phyloP scores from a whole-genome alignment of 2,113 vertebrate genomes.

The Calonectris borealis region DNA sequence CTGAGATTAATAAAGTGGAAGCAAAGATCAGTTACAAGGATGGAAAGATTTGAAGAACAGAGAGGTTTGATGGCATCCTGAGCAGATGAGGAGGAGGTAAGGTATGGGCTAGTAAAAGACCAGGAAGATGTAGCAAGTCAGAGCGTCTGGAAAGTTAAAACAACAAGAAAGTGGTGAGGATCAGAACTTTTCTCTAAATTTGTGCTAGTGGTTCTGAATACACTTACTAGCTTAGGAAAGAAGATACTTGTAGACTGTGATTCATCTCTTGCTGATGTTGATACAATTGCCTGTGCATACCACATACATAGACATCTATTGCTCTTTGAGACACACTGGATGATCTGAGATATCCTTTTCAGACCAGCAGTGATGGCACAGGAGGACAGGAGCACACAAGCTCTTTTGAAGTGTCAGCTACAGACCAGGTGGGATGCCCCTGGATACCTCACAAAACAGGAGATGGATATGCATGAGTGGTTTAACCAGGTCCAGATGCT shows the following conservation, averaged over 20 bases:
- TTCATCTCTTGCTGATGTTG: neutral
- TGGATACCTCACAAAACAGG: neutral
- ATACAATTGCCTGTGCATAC: neutral
- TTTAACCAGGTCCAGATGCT: neutral
- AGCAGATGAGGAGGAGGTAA: neutral
- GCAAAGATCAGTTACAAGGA: accelerated
- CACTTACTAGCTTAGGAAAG: neutral
- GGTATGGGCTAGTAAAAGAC: neutral
- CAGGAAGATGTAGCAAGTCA: neutral
- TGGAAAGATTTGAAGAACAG: neutral
- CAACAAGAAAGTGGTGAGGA: neutral
- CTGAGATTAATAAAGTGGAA: neutral
- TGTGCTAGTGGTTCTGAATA: neutral
- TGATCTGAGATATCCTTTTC: neutral
- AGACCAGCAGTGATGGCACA: neutral
- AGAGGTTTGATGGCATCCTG: neutral
- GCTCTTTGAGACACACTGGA: neutral
- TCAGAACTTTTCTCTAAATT: neutral
- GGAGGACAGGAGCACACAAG: neutral
- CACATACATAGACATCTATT: neutral
- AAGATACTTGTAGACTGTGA: neutral
- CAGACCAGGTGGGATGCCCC: neutral
- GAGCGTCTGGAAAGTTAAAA: neutral
- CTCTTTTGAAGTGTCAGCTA: neutral
- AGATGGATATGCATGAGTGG: neutral